Base-by-base conservation (phyloP, 2,113 vertebrate species). In the Numenius arquata region DNA sequence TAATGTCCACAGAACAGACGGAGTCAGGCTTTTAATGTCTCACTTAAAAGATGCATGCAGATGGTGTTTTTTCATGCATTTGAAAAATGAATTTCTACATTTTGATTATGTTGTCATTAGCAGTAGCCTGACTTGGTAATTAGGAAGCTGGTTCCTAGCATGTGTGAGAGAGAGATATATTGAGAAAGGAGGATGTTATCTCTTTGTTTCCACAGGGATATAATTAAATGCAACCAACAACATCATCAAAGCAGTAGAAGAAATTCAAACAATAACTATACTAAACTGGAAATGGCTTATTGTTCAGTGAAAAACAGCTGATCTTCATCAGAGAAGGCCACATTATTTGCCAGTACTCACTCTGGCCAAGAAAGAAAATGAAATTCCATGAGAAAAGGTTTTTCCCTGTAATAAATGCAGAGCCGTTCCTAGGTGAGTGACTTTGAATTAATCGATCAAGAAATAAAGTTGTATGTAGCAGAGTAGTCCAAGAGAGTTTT, bases 11-110 rank as follows among this genome's bases (percentile, higher is more conserved):
- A 62, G 94, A 96, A 95, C 95, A 96, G 96, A 96, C 95, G 95
- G 95, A 96, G 89, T 89, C 91, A 91, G 87, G 58, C 81, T 96
- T 97, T 95, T 96, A 96, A 95, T 94, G 95, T 95, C 93, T 96
- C 96, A 96, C 94, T 93, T 96, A 79, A 96, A 93, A 94, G 94
- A 95, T 93, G 74, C 74, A 66, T 97, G 85, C 96, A 97, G 96
- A 97, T 97, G 96, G 96, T 96, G 96, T 95, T 96, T 96, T 96
- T 97, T 93, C 95, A 94, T 97, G 96, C 95, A 95, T 95, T 95
- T 95, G 93, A 96, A 95, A 96, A 95, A 96, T 91, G 92, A 95
- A 95, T 96, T 97, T 96, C 89, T 96, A 95, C 95, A 93, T 96
- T 96, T 96, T 97, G 85, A 97, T 97, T 95, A 96, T 95, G 95